Evolutionary conservation across 2,888 invertebrate species (phyloP).

Genomic region (Drosophila kuntzei): DNA sequence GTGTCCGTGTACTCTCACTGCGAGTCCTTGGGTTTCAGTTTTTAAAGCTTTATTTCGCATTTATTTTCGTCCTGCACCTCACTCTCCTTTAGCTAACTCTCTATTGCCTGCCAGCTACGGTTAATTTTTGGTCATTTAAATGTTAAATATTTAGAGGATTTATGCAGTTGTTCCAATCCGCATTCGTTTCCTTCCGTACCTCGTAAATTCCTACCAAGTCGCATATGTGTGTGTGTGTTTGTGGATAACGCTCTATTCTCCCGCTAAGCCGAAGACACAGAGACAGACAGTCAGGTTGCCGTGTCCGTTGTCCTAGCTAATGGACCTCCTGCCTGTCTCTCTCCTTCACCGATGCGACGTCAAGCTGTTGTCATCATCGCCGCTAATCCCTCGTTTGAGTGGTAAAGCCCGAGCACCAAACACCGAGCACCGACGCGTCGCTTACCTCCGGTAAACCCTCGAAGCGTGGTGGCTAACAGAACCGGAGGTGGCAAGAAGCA

Average conservation of each 20-base stretch:
- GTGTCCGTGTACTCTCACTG: neutral
- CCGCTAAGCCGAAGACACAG: slow-evolving; percentile 8
- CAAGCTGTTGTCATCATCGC: slow-evolving; percentile 79
- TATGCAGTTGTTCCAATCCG: slow-evolving; percentile 43
- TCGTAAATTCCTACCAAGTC: slow-evolving; percentile 40
- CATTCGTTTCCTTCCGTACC: slow-evolving; percentile 9
- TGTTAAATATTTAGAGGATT: slow-evolving; percentile 75
- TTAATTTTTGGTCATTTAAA: slow-evolving; percentile 78
- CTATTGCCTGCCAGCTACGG: slow-evolving; percentile 49
- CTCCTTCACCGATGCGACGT: slow-evolving; percentile 49
- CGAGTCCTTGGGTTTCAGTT: slow-evolving; percentile 46
- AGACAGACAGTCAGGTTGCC: neutral
- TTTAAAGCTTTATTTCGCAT: slow-evolving; percentile 65
- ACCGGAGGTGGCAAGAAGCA: neutral
- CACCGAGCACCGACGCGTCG: slow-evolving; percentile 9
- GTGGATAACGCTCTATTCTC: neutral
- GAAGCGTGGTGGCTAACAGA: neutral
- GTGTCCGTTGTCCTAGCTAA: slow-evolving; percentile 42
- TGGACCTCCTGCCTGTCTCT: slow-evolving; percentile 66
- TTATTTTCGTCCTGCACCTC: slow-evolving; percentile 35
- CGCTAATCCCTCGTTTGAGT: slow-evolving; percentile 81
- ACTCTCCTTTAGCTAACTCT: neutral
- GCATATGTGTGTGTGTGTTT: slow-evolving; percentile 10
- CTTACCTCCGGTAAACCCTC: slow-evolving; percentile 14
- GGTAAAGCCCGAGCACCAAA: slow-evolving; percentile 55